phyloP scores from a whole-genome alignment of 2,888 invertebrate species.

The Monopis laevigella region DNA sequence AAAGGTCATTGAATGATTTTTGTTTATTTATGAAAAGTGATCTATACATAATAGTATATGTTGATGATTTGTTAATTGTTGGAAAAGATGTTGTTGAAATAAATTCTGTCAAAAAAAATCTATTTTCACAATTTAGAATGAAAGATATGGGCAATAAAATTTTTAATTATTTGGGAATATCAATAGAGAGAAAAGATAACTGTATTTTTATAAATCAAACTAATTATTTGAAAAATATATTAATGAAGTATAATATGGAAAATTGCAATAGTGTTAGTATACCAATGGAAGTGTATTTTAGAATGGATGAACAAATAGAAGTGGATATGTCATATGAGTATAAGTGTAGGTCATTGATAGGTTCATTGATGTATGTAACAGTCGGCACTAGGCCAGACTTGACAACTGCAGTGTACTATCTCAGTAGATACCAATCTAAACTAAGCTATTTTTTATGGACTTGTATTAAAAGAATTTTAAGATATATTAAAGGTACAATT shows the following conservation, averaged over 20 bases:
- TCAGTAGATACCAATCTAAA: no score
- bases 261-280: slow-evolving; percentile 15
- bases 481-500: background rate
- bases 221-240: background rate
- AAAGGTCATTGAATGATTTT: slow-evolving; percentile 16
- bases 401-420: slow-evolving; percentile 13
- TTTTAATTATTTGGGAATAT: background rate
- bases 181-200: background rate
- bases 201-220: background rate
- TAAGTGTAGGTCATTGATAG: slow-evolving; percentile 18
- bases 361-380: slow-evolving; percentile 19
- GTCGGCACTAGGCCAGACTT: slow-evolving; percentile 18
- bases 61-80: slow-evolving; percentile 19
- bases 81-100: no score
- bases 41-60: no score
- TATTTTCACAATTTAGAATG: slow-evolving; percentile 16
- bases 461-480: background rate
- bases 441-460: no score
- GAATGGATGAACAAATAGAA: background rate
- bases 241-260: no score
- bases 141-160: slow-evolving; percentile 15
- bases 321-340: slow-evolving; percentile 11
- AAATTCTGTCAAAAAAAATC: background rate
- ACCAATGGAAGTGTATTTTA: slow-evolving; percentile 10
- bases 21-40: slow-evolving; percentile 17